Evolutionary conservation across 2,888 invertebrate species (phyloP), one percentile per base, ranked within the genome.

Genomic region (Merodon equestris): DNA sequence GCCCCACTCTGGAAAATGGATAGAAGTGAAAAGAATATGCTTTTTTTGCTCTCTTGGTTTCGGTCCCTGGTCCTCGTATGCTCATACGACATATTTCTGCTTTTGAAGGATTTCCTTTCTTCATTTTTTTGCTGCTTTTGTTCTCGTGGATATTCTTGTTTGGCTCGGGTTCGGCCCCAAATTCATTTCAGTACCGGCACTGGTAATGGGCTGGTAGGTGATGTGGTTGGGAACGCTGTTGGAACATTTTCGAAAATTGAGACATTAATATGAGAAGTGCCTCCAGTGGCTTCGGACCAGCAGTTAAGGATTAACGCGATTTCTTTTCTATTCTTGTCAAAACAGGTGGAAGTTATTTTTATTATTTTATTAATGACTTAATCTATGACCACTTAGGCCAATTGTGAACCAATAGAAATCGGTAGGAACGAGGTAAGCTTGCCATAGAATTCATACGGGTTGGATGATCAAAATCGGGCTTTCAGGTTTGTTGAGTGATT

Each of bases 11-110:
- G 34, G 56, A 40, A 71, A 75, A 81, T 71, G 51, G 42, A 48
- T 66, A 60, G 61, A 61, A 81, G 71, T 71, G 57, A 51, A 42
- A 50, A 66, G 66, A 75, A 81, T 81, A 75, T 75, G 71, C 61
- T 74, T 75, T 60, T 51, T 67, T 36, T 61, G 81, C 54, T 51
- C 34, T 10, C 12, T 40, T 85, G 83, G 83, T 84, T 86, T 85
- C 85, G 83, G 10, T 84, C 85, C 54, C 40, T 53, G 36, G 50
- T 84, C 85, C 84, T 67, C 27, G 7, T 34, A 50, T 83, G 82
- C 54, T 79, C 64, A 77, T 85, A 84, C 85, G 87, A 87, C 86
- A 87, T 84, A 86, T 86, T 87, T 87, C 83, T 85, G 85, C 85
- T 86, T 85, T 86, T 85, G 73, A 85, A 86, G 85, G 83, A 84